Evolutionary conservation across 1,140 invertebrate genomes (phyloP), one percentile per base, ranked within the genome.

Genomic region (Cyphomyrmex costatus): DNA sequence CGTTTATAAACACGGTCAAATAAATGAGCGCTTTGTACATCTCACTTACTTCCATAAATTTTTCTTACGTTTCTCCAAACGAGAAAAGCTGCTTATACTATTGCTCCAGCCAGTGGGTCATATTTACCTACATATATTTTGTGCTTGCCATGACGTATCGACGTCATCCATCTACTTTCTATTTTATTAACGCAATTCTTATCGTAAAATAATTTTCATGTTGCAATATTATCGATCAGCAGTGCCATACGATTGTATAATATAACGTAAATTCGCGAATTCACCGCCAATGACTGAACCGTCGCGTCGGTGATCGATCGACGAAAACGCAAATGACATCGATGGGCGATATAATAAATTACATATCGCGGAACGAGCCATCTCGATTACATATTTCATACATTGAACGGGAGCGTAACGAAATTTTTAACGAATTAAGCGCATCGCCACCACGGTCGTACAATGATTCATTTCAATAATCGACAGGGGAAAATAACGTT

Each of bases 301-400:
- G 8, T 16, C 63, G 36, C n/a, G 14, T 16, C 49, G 61, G 24
- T 80, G 78, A 82, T 71, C 65, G 78, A 82, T 82, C 33, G 49
- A 49, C 33, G 51, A 56, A 58, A 82, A 71, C 21, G 79, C 66
- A 73, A 82, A 82, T 56, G 65, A 82, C 51, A 82, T 58, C 33
- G 66, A 58, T 19, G 27, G 49, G 12, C 33, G 30, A 16, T 21
- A 24, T 71, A 80, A 80, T 71, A 80, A 80, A 80, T 71, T 80
- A 80, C 49, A 21, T 71, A 82, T 82, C 51, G 51, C 65, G 30
- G 21, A 33, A 82, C 33, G 49, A 82, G 66, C 51, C n/a, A 12
- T 70, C 30, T 82, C 66, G 24, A 71, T 73, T 42, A 46, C 66
- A 42, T 46, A 82, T 82, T 42, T 74, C 68, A n/a, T 27, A 46